Base-by-base conservation (phyloP, 1,140 invertebrate species). In the Lordiphosa mommai region DNA sequence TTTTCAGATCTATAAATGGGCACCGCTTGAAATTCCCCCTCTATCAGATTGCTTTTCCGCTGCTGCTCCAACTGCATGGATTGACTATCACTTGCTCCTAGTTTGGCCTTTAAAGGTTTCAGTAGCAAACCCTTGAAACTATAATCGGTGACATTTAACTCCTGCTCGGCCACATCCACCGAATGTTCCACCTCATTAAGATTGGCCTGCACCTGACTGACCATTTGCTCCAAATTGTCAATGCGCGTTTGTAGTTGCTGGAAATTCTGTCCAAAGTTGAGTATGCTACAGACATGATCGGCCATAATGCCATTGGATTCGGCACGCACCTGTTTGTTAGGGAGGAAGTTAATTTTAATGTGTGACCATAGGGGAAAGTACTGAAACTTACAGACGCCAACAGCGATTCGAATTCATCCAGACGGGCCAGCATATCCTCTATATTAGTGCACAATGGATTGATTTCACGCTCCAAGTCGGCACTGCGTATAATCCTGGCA, bases 401-500 rank as follows among this genome's bases (percentile, higher is more conserved):
- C 5, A 88, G 33, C 0, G 76, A 73, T 49, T 88, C 87, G 30
- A 88, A 82, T 43, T 88, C 87, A 32, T 88, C 87, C 2, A 88
- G 37, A 9, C 87, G 57, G 0, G 85, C 65, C 44, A 88, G 66
- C 68, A 88, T 88, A 29, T 88, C 87, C 9, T 88, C 87, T 36
- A 88, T 88, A 32, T 72, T 88, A 4, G 47, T 77, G 56, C 87
- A 87, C 2, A 88, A 65, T 1, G 87, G 87, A 41, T 74, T 85
- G 16, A 88, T 86, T 53, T 88, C 86, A 29, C 44, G 69, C 1
- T 76, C 77, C 41, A 87, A 49, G 49, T 88, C 72, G 6, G 67
- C 74, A 9, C 64, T 85, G 41, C 77, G 60, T 27, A 88, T 37
- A 20, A 85, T 73, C 38, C 72, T 72, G 8, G 86, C 61, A 67